Conservation (phyloP, 2,113 vertebrate species). For the Ceyx melanurus region DNA sequence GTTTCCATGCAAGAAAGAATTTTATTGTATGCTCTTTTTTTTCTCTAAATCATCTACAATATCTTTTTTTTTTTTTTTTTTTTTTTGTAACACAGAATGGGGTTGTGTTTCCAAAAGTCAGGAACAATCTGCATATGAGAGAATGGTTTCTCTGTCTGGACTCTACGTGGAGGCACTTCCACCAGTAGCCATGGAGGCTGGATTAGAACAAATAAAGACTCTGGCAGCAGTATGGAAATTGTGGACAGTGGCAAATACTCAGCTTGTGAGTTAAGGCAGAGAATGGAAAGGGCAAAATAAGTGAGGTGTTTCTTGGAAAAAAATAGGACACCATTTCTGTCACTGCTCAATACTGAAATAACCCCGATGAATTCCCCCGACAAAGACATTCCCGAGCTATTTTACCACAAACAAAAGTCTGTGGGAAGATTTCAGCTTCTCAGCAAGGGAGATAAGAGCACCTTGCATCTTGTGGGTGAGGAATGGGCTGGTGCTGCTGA, state of each 20-base stretch:
- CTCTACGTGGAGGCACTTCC: background rate
- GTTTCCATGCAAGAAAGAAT: constrained; percentile 41
- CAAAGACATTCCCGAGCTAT: background rate
- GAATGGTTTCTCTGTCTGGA: background rate
- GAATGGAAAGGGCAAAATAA: background rate
- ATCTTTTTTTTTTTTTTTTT: background rate
- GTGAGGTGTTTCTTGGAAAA: background rate
- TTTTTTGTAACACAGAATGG: background rate
- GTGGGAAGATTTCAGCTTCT: background rate
- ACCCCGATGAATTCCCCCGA: background rate
- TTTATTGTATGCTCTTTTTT: constrained; percentile 14
- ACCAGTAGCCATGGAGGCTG: background rate
- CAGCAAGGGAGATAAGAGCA: background rate
- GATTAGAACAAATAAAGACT: background rate
- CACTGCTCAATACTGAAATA: background rate
- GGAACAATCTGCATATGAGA: background rate
- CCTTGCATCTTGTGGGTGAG: background rate
- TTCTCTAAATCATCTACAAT: background rate
- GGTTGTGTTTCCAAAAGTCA: constrained; percentile 21
- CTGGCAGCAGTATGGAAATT: background rate
- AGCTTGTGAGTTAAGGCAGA: background rate
- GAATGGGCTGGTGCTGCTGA: background rate
- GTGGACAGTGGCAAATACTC: background rate
- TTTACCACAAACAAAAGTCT: background rate
- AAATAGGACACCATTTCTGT: background rate